These are phyloP conservation scores for Lordiphosa fenestrarum DNA, from an alignment of 2,888 invertebrate genomes.

Conservation along the genomic window DNA sequence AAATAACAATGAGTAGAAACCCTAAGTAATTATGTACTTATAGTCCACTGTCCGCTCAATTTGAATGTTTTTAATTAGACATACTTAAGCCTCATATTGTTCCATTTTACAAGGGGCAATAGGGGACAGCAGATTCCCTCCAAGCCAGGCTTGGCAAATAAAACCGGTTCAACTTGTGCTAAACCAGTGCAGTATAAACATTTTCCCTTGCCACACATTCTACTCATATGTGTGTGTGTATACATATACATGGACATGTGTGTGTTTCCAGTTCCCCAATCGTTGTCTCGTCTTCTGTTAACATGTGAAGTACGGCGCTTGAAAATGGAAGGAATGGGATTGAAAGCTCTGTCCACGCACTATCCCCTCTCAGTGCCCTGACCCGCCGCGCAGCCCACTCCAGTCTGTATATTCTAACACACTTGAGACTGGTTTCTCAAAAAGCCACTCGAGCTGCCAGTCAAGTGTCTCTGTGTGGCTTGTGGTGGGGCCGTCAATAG, in stretches of 20 bases:
- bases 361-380: slow-evolving; percentile 2
- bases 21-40: too few species aligned
- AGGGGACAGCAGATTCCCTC: not conserved
- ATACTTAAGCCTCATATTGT: slow-evolving; percentile 35
- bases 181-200: slow-evolving; percentile 40
- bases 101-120: too few species aligned
- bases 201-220: slow-evolving; percentile 39
- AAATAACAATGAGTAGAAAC: too few species aligned
- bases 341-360: slow-evolving; percentile 34
- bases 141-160: slow-evolving; percentile 46
- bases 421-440: slow-evolving; percentile 71
- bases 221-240: not conserved
- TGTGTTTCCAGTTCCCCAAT: slow-evolving; percentile 17
- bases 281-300: slow-evolving; percentile 25
- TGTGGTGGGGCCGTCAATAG: slow-evolving; percentile 51
- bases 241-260: too few species aligned
- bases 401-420: slow-evolving; percentile 62
- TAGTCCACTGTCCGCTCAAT: too few species aligned
- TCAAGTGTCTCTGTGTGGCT: slow-evolving; percentile 60
- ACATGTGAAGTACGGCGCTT: slow-evolving; percentile 65
- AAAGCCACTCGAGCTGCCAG: slow-evolving; percentile 69
- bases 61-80: slow-evolving; percentile 31
- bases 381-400: slow-evolving; percentile 49
- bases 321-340: slow-evolving; percentile 35
- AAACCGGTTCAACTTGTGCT: slow-evolving; percentile 50